A percentile compares a stretch with the other conserved stretches of the same genome.
These are phyloP conservation scores for Nixonia krombeini DNA, from an alignment of 1,140 invertebrate species.

Conservation along the genomic window DNA sequence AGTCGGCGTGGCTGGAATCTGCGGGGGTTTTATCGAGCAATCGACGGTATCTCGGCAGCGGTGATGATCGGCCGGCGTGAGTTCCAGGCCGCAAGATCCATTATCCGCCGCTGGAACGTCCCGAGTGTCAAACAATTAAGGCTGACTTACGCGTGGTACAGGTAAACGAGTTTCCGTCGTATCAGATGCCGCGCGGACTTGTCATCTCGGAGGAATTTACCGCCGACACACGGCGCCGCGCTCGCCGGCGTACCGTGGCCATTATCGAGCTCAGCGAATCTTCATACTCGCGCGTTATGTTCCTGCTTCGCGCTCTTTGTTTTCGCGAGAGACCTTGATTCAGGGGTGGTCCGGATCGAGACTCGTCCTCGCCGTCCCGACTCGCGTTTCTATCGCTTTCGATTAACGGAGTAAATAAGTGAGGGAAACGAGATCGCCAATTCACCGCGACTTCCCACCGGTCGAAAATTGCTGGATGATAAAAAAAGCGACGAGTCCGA, in stretches of 20 bases:
- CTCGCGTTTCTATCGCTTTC: background rate
- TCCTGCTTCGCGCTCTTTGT: constrained; percentile 7
- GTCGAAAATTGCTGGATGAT: background rate
- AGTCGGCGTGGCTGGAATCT: background rate
- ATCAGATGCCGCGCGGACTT: constrained; percentile 58
- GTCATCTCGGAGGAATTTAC: constrained; percentile 67
- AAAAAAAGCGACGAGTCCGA: constrained; percentile 13
- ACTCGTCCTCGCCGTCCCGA: background rate
- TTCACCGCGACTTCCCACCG: background rate
- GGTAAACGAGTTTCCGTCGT: constrained; percentile 50
- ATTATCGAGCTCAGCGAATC: constrained; percentile 30
- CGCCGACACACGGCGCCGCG: constrained; percentile 40
- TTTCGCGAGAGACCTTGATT: background rate
- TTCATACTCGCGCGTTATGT: constrained; percentile 27
- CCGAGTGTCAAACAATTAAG: constrained; percentile 62
- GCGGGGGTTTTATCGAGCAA: constrained; percentile 24
- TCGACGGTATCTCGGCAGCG: constrained; percentile 24
- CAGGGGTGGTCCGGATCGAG: no score
- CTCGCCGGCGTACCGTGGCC: constrained; percentile 19
- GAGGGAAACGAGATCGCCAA: background rate
- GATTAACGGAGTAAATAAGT: background rate
- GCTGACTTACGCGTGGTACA: constrained; percentile 52
- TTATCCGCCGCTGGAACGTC: constrained; percentile 24
- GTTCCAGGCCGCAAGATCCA: constrained; percentile 8
- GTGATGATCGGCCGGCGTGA: constrained; percentile 11